phyloP scores from a whole-genome alignment of 2,797 vertebrate species.

The Phoeniculus purpureus region DNA sequence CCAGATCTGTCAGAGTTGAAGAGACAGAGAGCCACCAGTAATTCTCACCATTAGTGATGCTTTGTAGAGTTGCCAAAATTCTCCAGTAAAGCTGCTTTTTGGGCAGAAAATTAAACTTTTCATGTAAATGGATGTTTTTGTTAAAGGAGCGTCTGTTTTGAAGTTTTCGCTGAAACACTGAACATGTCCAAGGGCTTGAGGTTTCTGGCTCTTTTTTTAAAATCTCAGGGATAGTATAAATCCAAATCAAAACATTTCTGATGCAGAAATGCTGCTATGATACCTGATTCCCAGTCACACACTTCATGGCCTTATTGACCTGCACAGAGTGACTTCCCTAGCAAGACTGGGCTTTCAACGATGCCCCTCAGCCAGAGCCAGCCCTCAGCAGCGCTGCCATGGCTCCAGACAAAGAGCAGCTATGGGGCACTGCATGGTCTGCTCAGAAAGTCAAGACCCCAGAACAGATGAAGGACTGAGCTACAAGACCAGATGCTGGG shows the following conservation, averaged over 20 bases:
- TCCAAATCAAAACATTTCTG: conserved; percentile 32
- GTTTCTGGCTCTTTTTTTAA: neutral
- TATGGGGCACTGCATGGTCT: neutral
- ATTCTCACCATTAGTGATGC: conserved; percentile 55
- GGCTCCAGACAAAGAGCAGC: conserved; percentile 8
- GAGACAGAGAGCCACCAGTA: conserved; percentile 49
- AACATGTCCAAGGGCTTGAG: neutral
- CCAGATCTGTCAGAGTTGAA: conserved; percentile 66
- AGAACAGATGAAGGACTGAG: neutral
- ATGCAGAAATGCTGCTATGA: conserved; percentile 16
- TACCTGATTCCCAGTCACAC: neutral
- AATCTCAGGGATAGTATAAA: neutral
- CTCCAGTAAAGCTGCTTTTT: conserved; percentile 5
- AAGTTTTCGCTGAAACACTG: neutral
- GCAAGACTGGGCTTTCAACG: neutral
- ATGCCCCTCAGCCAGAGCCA: rapidly evolving
- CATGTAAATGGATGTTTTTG: conserved; percentile 1
- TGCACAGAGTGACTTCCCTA: neutral
- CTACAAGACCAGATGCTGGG: neutral
- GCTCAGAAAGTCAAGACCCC: conserved; percentile 3
- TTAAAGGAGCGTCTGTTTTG: neutral
- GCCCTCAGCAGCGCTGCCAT: neutral
- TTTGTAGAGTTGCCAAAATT: conserved; percentile 39
- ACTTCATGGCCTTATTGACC: conserved; percentile 5
- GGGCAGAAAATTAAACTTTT: conserved; percentile 23